phyloP scores from a whole-genome alignment of 2,888 invertebrate genomes.

The Tetragonisca angustula region DNA sequence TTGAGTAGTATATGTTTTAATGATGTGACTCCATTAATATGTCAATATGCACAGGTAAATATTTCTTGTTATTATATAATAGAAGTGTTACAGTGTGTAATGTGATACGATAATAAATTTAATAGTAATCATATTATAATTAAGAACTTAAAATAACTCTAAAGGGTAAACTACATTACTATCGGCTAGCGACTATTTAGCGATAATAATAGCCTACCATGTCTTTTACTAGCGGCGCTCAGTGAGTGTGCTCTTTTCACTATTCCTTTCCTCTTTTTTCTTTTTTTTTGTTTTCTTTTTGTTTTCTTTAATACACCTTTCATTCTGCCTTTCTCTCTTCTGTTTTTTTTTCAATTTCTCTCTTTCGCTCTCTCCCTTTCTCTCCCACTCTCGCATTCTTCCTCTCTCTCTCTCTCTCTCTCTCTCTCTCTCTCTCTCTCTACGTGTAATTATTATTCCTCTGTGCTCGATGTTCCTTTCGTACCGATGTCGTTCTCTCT shows the following conservation, averaged over 20 bases:
- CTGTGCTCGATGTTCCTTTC: conserved; percentile 55
- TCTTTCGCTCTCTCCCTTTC: conserved; percentile 22
- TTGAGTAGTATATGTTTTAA: conserved; percentile 83
- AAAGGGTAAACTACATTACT: conserved; percentile 79
- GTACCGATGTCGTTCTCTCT: conserved; percentile 41
- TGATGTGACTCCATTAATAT: conserved; percentile 83
- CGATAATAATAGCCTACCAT: conserved; percentile 79
- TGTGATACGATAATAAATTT: conserved; percentile 80
- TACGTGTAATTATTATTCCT: conserved; percentile 42
- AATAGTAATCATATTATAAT: conserved; percentile 70
- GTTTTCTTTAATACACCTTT: conserved; percentile 23
- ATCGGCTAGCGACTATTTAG: conserved; percentile 79
- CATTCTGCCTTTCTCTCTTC: conserved; percentile 20
- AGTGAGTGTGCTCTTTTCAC: conserved; percentile 67
- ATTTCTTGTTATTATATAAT: conserved; percentile 82
- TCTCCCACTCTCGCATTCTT: conserved; percentile 17
- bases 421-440: conserved; percentile 11
- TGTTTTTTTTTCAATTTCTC: conserved; percentile 19
- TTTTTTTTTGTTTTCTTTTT: too few relatives aligned
- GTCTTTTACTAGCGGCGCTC: conserved; percentile 77
- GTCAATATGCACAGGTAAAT: conserved; percentile 83
- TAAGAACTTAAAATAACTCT: conserved; percentile 82
- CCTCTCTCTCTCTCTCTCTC: conserved; percentile 8
- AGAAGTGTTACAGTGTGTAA: conserved; percentile 83
- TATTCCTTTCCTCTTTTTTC: not conserved